A percentile compares a stretch with the other conserved stretches of the same genome.
phyloP scores from a whole-genome alignment of 2,888 invertebrate genomes.

The Plusia festucae region DNA sequence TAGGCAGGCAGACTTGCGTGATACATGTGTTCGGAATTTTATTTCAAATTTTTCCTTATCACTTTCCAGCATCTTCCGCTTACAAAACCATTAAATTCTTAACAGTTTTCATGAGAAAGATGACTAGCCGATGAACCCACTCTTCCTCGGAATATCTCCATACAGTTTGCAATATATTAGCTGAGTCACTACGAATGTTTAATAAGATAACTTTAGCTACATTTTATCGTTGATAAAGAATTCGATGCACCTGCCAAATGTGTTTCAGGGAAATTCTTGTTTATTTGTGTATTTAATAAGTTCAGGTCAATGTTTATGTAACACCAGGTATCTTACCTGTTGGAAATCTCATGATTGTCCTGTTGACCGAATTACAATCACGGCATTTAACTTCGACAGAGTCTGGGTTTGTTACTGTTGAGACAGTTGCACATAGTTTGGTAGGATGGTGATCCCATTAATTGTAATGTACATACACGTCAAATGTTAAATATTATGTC shows the following conservation, averaged over 20 bases:
- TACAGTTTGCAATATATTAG: slow-evolving; percentile 15
- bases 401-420: neutral
- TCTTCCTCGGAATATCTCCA: slow-evolving; percentile 9
- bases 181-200: slow-evolving; percentile 29
- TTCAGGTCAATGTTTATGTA: slow-evolving; percentile 21
- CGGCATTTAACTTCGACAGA: neutral
- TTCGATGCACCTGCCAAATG: slow-evolving; percentile 36
- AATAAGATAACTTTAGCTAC: slow-evolving; percentile 18
- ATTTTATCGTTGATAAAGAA: slow-evolving; percentile 28
- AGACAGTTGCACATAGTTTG: neutral
- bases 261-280: slow-evolving; percentile 22
- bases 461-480: too few species aligned
- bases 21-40: neutral
- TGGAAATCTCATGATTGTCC: neutral
- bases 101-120: slow-evolving; percentile 14
- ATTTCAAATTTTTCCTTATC: neutral
- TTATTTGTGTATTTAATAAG: slow-evolving; percentile 13
- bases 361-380: neutral
- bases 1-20: too few species aligned
- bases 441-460: neutral
- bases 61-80: neutral
- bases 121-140: slow-evolving; percentile 20
- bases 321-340: slow-evolving; percentile 2
- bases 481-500: too few species aligned
- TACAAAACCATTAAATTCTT: slow-evolving; percentile 12